Evolutionary conservation across 2,888 invertebrate genomes (phyloP).

Genomic region (Hydrotaea diabolus): DNA sequence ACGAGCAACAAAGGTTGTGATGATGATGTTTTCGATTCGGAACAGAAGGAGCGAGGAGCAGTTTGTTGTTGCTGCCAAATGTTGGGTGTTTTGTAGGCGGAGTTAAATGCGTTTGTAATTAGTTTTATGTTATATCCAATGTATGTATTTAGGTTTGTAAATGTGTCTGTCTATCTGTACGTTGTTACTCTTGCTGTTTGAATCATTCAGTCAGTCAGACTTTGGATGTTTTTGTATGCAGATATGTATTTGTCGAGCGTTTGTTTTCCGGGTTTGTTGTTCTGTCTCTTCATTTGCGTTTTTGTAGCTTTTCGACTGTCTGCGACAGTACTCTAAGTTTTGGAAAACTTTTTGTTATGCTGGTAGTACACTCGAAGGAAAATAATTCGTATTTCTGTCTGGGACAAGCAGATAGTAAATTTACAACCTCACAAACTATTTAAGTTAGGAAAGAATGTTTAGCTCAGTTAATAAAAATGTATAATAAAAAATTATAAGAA

Average conservation of each 20-base stretch:
- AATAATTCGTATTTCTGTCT: not conserved
- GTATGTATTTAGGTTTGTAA: not conserved
- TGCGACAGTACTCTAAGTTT: conserved; percentile 46
- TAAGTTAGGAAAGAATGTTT: too few species aligned
- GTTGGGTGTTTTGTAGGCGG: conserved; percentile 59
- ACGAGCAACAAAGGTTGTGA: not conserved
- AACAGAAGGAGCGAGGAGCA: not conserved
- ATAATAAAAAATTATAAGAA: too few species aligned
- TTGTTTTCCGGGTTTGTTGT: conserved; percentile 14
- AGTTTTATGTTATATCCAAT: conserved; percentile 67
- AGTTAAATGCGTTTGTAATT: conserved; percentile 70
- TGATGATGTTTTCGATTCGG: not conserved
- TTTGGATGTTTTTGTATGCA: conserved; percentile 48
- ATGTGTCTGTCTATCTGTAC: not conserved
- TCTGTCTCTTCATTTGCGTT: conserved; percentile 6
- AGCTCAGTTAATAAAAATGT: too few species aligned
- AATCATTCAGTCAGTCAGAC: conserved; percentile 52
- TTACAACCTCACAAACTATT: too few species aligned
- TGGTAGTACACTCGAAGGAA: conserved; percentile 20
- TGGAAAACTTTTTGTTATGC: conserved; percentile 9
- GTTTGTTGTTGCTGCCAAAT: conserved; percentile 27
- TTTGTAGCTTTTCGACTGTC: conserved; percentile 50
- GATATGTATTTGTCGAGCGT: conserved; percentile 9
- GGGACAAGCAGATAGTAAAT: too few species aligned
- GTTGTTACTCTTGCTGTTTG: conserved; percentile 14